Evolutionary conservation across 2,888 invertebrate species (phyloP), one percentile per base, ranked within the genome.

Genomic region (Notodonta ziczac): DNA sequence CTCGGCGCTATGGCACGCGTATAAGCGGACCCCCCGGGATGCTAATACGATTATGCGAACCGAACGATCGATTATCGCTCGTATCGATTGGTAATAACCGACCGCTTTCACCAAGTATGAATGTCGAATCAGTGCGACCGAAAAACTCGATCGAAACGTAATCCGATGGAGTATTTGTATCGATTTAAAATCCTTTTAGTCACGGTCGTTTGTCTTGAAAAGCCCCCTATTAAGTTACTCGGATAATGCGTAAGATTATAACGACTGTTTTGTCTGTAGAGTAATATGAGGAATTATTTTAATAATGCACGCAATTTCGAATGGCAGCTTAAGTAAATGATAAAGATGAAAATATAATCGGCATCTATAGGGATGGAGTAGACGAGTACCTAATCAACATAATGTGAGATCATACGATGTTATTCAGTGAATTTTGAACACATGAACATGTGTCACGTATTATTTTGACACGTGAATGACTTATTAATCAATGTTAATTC

Each of bases 101-200:
- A 77, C 73, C 78, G 89, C 93, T 93, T 93, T 93, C 91, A 89
- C 92, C 85, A 79, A 77, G 83, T 88, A 86, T 88, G 86, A 88
- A 89, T 90, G 91, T 91, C 90, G 89, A 83, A 85, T 83, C 78
- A 78, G 74, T 73, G 78, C 81, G 86, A 87, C 85, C 56, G 16
- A 56, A 56, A 56, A 44, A 85, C 79, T 84, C 84, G 82, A 85
- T 83, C 84, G 76, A 77, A 77, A 78, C 74, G 72, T 90, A 85
- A 87, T 85, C 85, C 82, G 69, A 58, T 61, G 61, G 69, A 70
- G 69, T 76, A 78, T 83, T 80, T 85, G 83, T 86, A 84, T 83
- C 80, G 78, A 73, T 79, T 79, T 75, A 67, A 80, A 86, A 88
- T 88, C 86, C 83, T 78, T 83, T 89, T 85, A 84, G 88, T 78